Evolutionary conservation across 2,888 invertebrate species (phyloP), one percentile per base, ranked within the genome.

Genomic region (Leptopilina myrica): DNA sequence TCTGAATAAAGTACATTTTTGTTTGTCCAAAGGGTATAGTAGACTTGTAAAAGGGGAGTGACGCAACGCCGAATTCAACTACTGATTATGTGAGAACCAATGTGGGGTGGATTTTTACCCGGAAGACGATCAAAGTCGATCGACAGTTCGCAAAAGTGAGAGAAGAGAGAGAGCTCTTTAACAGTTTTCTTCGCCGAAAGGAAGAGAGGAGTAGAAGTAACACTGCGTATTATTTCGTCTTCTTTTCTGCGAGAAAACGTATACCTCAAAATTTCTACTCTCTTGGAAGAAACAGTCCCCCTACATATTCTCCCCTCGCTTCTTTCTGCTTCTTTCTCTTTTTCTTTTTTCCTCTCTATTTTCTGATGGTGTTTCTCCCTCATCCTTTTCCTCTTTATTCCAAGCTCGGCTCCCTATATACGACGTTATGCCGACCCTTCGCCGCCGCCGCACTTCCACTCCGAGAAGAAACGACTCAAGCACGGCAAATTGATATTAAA

Each of bases 401-500:
- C 33, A 76, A 33, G 49, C 65, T 76, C 33, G n/a, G 26, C 64
- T 64, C 76, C 64, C 76, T 64, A 64, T 76, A 43, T 20, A 20
- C 33, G 64, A 65, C 76, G 69, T 73, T 49, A 53, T 73, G 14
- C 69, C 69, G 73, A 73, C 56, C 73, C 73, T 73, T 53, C 69
- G 49, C 69, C 67, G 49, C 69, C 67, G 46, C 67, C 11, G 11
- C 49, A 49, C 67, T 67, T 69, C 67, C 20, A 49, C 67, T 69
- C 53, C 5, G 80, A 78, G 76, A 79, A 79, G 83, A 83, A 83
- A 86, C 83, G 86, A 85, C 85, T 82, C 84, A 81, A 80, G 85
- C 80, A 78, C 83, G 86, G 89, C 90, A 90, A 90, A 90, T 90
- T 90, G 90, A 90, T 89, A 90, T 90, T 89, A 89, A 90, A 89